Evolutionary conservation across 2,113 vertebrate genomes (phyloP).

Genomic region (Pelecanus crispus): DNA sequence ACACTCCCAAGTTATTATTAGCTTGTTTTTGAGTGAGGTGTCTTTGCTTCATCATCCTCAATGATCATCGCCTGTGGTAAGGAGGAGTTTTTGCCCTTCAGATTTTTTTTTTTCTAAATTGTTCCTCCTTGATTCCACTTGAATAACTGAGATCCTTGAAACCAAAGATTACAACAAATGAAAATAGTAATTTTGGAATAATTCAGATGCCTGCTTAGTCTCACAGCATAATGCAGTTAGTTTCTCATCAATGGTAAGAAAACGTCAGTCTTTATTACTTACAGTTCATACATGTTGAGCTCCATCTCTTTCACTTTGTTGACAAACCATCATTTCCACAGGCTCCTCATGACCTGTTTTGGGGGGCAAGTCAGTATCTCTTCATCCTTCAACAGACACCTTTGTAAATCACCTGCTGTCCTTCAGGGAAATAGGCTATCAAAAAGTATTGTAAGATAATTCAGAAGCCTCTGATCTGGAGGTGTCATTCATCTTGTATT

Average conservation of each 20-base stretch:
- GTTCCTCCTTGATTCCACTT: background rate
- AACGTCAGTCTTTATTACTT: background rate
- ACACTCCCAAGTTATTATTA: background rate
- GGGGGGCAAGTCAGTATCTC: background rate
- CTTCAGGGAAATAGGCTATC: background rate
- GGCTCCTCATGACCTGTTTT: background rate
- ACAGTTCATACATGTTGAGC: background rate
- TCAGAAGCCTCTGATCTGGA: background rate
- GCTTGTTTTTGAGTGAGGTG: background rate
- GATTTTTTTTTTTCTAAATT: background rate
- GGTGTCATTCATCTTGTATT: background rate
- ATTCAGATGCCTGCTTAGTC: background rate
- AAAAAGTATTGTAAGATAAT: background rate
- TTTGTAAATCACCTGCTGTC: background rate
- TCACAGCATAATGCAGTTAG: background rate
- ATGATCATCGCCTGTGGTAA: background rate
- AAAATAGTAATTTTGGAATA: background rate
- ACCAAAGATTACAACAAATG: background rate
- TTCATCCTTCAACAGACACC: background rate
- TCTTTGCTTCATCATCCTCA: background rate
- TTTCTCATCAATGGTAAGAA: background rate
- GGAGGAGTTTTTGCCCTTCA: background rate
- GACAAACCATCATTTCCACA: background rate
- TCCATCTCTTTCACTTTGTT: background rate
- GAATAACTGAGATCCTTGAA: background rate